phyloP scores from a whole-genome alignment of 2,113 vertebrate species.

The Oncorhynchus nerka region DNA sequence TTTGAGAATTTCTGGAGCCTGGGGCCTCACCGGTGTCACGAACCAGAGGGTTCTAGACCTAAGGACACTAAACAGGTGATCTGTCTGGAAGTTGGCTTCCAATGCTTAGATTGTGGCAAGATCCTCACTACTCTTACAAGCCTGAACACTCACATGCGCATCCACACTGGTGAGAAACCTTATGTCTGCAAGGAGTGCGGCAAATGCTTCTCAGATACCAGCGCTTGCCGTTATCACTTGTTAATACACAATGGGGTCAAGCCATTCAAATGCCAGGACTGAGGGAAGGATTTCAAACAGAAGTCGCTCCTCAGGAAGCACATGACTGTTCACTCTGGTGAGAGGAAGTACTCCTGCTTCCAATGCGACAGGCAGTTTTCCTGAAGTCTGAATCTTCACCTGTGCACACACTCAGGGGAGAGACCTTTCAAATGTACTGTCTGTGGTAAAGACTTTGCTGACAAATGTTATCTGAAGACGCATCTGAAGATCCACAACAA shows the following conservation, averaged over 20 bases:
- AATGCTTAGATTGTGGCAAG: conserved; percentile 71
- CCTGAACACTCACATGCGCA: conserved; percentile 69
- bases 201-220: conserved; percentile 69
- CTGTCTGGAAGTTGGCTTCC: conserved; percentile 73
- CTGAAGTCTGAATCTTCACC: conserved; percentile 73
- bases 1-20: conserved; percentile 79
- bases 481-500: conserved; percentile 72
- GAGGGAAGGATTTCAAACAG: conserved; percentile 61
- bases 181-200: conserved; percentile 74
- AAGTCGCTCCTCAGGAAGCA: conserved; percentile 60
- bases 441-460: conserved; percentile 74
- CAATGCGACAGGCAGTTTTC: conserved; percentile 69
- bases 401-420: conserved; percentile 64
- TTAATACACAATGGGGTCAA: conserved; percentile 67
- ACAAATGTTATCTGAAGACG: conserved; percentile 67
- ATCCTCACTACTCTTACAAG: conserved; percentile 64
- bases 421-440: conserved; percentile 66
- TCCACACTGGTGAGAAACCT: conserved; percentile 68
- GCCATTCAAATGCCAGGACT: conserved; percentile 63
- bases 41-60: conserved; percentile 51
- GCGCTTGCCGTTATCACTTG: conserved; percentile 67
- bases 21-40: conserved; percentile 74
- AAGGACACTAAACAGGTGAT: conserved; percentile 62
- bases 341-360: conserved; percentile 65
- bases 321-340: conserved; percentile 61